Evolutionary conservation across 1,140 invertebrate genomes (phyloP).

Genomic region (Neelides sp.): DNA sequence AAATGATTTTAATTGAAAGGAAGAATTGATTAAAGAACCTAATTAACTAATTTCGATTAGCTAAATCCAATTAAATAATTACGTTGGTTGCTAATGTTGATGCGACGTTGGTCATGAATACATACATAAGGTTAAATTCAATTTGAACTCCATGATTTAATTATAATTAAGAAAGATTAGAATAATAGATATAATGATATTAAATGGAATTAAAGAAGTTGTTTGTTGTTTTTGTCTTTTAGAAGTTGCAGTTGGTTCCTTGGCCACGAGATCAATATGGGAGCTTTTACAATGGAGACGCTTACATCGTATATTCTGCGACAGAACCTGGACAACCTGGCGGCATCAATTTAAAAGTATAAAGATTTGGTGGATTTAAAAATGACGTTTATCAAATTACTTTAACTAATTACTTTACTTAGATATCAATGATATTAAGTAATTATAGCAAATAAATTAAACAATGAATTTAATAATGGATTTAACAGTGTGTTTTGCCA

Average conservation of each 20-base stretch:
- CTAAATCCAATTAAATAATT: too few relatives aligned
- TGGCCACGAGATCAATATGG: conserved; percentile 65
- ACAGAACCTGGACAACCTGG: conserved; percentile 50
- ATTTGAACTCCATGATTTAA: too few relatives aligned
- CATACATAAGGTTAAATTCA: too few relatives aligned
- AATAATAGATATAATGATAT: background rate
- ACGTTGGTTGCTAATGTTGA: too few relatives aligned
- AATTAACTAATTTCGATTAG: too few relatives aligned
- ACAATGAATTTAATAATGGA: background rate
- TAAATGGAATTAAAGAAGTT: conserved; percentile 1
- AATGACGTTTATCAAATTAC: background rate
- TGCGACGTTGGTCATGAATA: too few relatives aligned
- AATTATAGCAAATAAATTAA: background rate
- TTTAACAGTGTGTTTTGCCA: background rate
- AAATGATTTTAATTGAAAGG: too few relatives aligned
- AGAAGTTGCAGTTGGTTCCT: conserved; percentile 64
- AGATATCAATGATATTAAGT: background rate
- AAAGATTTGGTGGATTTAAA: background rate
- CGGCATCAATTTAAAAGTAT: conserved; percentile 53
- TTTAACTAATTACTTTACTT: background rate
- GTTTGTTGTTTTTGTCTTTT: conserved; percentile 25
- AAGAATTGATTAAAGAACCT: too few relatives aligned
- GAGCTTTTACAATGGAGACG: conserved; percentile 69
- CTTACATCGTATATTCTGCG: conserved; percentile 72
- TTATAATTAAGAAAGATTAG: too few relatives aligned